Percentiles rank a stretch among this genome's conserved stretches.
phyloP scores from a whole-genome alignment of 2,888 invertebrate species.

The Heliconius sara region DNA sequence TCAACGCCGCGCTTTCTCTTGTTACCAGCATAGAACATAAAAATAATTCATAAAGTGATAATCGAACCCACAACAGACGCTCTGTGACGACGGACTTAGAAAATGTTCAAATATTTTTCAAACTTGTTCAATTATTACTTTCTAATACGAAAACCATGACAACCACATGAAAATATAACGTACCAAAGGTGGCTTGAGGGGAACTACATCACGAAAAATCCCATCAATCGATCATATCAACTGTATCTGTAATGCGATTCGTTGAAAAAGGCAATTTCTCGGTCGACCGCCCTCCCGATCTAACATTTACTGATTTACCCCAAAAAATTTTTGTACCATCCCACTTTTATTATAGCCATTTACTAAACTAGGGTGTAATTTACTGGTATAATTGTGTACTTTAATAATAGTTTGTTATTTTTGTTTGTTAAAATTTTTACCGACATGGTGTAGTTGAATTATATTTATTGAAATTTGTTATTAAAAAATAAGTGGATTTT shows the following conservation, averaged over 20 bases:
- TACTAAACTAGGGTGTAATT: slow-evolving; percentile 49
- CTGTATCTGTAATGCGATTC: slow-evolving; percentile 27
- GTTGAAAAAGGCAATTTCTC: slow-evolving; percentile 54
- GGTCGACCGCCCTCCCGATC: slow-evolving; percentile 60
- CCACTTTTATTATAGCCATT: slow-evolving; percentile 54
- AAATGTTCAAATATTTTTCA: not conserved
- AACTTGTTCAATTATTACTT: not conserved
- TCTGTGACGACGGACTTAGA: no score
- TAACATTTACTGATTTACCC: slow-evolving; percentile 60
- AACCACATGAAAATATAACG: not conserved
- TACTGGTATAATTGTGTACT: slow-evolving; percentile 32
- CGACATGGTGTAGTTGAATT: not conserved
- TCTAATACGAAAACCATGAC: not conserved
- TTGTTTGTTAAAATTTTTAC: not conserved
- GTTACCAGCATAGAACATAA: no score
- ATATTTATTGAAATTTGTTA: no score
- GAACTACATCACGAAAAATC: slow-evolving; percentile 14
- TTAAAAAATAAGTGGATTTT: no score
- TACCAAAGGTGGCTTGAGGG: slow-evolving; percentile 6
- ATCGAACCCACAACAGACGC: no score
- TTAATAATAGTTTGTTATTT: not conserved
- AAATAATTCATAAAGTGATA: no score
- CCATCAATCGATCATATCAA: slow-evolving; percentile 26
- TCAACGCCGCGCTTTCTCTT: no score
- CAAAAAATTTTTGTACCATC: slow-evolving; percentile 60